These are phyloP conservation scores for Temnothorax curvispinosus DNA, from an alignment of 1,140 invertebrate genomes.

Conservation along the genomic window DNA sequence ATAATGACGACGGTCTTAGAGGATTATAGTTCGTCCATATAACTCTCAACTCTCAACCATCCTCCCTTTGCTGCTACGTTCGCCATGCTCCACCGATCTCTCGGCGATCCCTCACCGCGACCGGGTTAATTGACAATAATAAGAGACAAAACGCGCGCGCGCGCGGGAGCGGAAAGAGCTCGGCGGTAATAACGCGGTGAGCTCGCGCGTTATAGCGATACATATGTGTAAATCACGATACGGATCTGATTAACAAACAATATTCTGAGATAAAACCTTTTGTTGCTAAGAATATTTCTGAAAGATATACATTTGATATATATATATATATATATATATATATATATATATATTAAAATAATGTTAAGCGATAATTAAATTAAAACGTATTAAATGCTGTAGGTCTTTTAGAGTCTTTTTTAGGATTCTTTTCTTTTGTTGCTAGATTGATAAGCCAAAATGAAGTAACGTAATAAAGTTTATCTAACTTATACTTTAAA, in stretches of 20 bases:
- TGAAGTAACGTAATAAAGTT: neutral
- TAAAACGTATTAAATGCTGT: neutral
- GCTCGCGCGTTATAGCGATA: neutral
- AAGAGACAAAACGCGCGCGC: constrained; percentile 19
- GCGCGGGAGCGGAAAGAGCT: constrained; percentile 21
- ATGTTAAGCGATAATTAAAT: neutral
- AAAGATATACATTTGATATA: neutral
- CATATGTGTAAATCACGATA: constrained; percentile 5
- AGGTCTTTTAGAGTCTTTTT: neutral
- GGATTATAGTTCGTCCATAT: constrained; percentile 76
- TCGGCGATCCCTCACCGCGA: constrained; percentile 37
- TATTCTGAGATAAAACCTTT: neutral
- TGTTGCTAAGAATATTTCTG: neutral
- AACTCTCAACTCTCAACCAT: constrained; percentile 54
- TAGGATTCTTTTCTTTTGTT: neutral
- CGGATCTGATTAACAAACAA: neutral
- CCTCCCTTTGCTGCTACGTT: neutral
- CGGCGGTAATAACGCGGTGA: neutral
- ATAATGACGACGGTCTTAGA: constrained; percentile 79
- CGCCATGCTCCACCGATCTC: constrained; percentile 16
- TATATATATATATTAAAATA: neutral
- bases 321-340: too few species aligned
- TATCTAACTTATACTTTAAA: neutral
- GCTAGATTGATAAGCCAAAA: neutral
- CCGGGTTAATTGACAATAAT: constrained; percentile 56